These are phyloP conservation scores for Dorcus hopei DNA, from an alignment of 2,888 invertebrate genomes.

Conservation along the genomic window DNA sequence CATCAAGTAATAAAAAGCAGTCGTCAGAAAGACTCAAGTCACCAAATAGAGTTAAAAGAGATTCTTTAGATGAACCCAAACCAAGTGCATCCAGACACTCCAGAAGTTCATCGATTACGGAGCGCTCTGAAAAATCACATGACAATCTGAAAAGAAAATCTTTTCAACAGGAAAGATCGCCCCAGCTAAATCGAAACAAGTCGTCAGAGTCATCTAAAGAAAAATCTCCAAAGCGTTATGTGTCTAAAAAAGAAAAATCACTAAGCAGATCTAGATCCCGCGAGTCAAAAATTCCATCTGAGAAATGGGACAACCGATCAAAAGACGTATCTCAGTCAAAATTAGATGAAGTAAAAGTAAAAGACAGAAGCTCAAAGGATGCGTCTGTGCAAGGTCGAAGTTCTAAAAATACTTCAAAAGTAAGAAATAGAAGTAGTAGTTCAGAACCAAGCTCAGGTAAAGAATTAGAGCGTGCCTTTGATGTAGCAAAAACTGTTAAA, in stretches of 20 bases:
- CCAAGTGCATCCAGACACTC: too few relatives aligned
- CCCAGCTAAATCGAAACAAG: too few relatives aligned
- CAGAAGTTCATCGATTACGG: too few relatives aligned
- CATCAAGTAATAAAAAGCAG: too few relatives aligned
- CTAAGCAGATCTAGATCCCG: conserved; percentile 6
- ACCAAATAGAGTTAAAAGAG: too few relatives aligned
- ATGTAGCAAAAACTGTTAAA: neutral
- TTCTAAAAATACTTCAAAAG: neutral
- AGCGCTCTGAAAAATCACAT: too few relatives aligned
- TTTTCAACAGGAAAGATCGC: too few relatives aligned
- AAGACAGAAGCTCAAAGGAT: neutral
- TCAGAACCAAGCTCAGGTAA: conserved; percentile 7
- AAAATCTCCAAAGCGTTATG: too few relatives aligned
- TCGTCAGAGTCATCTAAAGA: too few relatives aligned
- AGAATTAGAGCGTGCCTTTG: neutral
- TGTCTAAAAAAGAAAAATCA: conserved; percentile 9
- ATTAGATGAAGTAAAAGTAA: neutral
- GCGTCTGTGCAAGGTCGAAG: neutral
- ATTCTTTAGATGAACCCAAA: too few relatives aligned
- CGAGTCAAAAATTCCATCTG: neutral
- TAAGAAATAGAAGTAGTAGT: conserved; percentile 3
- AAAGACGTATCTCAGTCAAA: neutral
- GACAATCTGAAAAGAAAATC: too few relatives aligned
- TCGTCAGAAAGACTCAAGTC: too few relatives aligned
- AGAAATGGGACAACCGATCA: neutral